These are phyloP conservation scores for Anguilla anguilla DNA, from an alignment of 2,797 vertebrate species.

Conservation along the genomic window DNA sequence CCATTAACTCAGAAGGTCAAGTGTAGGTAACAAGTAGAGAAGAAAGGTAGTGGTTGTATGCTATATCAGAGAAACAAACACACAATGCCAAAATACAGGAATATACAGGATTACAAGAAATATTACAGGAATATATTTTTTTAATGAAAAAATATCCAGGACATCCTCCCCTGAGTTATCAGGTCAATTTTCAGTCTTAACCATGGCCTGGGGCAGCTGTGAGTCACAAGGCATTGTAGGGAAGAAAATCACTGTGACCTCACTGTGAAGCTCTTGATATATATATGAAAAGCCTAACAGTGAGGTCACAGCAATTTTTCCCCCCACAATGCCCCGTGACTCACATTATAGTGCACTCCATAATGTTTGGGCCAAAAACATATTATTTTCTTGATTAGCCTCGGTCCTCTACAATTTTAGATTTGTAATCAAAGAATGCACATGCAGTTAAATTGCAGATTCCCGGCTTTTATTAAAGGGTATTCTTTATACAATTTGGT, in stretches of 20 bases:
- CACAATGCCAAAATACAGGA: not conserved
- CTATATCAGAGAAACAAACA: constrained; percentile 8
- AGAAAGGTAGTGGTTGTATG: not conserved
- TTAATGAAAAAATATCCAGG: not conserved
- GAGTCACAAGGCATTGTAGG: not conserved
- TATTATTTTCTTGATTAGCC: no score
- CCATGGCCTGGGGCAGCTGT: not conserved
- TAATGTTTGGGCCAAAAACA: no score
- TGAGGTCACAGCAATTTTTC: no score
- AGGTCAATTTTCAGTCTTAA: not conserved
- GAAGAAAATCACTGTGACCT: not conserved
- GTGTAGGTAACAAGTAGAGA: not conserved
- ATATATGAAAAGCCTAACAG: no score
- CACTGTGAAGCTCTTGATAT: no score
- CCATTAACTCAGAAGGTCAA: not conserved
- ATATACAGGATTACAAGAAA: not conserved
- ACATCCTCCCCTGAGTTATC: not conserved
- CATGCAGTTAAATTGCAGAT: no score
- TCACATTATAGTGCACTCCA: no score
- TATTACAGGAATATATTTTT: not conserved
- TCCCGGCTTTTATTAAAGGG: no score
- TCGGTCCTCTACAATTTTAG: no score
- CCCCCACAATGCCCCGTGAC: no score
- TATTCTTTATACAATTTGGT: no score
- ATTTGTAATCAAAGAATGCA: no score